Conservation (phyloP, 2,797 vertebrate species). For the Coranthus polyacanthus region DNA sequence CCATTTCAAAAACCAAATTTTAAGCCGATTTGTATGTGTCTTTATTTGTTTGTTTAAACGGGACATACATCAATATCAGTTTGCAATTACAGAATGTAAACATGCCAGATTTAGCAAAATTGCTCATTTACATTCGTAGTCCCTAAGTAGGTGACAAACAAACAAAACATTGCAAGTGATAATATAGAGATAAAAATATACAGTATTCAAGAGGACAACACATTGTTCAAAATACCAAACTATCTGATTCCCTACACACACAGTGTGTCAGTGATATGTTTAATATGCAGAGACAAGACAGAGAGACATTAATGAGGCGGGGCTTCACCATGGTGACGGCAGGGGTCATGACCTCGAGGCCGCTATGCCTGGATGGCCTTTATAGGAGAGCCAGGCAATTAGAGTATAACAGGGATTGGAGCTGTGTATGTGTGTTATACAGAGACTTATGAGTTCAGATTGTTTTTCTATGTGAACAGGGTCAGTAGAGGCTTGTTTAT, state of each 20-base stretch:
- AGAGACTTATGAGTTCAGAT: slow-evolving; percentile 28
- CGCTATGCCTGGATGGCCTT: slow-evolving; percentile 74
- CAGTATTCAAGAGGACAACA: too few species aligned
- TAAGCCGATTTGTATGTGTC: too few species aligned
- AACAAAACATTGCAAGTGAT: too few species aligned
- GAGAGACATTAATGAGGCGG: slow-evolving; percentile 72
- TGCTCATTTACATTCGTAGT: too few species aligned
- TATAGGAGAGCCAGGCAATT: slow-evolving; percentile 76
- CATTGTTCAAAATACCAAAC: too few species aligned
- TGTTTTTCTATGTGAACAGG: slow-evolving; percentile 27
- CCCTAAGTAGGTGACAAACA: too few species aligned
- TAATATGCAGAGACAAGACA: slow-evolving; percentile 71
- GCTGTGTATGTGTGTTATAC: slow-evolving; percentile 29
- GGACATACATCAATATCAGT: too few species aligned
- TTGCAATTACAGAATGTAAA: too few species aligned
- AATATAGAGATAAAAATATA: too few species aligned
- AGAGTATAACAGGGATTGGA: slow-evolving; percentile 54
- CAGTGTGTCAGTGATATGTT: slow-evolving; percentile 39
- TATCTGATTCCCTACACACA: background rate
- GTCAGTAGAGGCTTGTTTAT: slow-evolving; percentile 30
- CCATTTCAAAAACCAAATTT: too few species aligned
- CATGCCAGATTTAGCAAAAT: too few species aligned
- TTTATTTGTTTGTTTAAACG: too few species aligned
- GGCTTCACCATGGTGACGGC: slow-evolving; percentile 70
- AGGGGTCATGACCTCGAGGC: slow-evolving; percentile 75